These are phyloP conservation scores for Tangara arthus DNA, from an alignment of 2,797 vertebrate genomes.

Conservation along the genomic window DNA sequence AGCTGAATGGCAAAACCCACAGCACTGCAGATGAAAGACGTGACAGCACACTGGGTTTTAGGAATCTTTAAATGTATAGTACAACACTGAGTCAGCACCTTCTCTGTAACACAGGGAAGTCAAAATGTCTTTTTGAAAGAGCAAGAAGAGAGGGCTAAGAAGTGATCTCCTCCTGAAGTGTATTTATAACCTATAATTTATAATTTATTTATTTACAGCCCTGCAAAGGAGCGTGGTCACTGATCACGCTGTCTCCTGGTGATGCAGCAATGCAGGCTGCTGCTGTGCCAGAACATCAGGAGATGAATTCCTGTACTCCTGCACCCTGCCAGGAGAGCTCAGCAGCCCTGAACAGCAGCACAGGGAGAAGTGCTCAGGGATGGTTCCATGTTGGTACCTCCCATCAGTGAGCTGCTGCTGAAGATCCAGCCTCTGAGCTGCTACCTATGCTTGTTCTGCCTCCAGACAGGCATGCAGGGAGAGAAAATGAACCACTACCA, in stretches of 20 bases:
- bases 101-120: neutral
- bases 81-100: neutral
- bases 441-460: neutral
- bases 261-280: neutral
- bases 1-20: neutral
- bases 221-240: neutral
- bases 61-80: neutral
- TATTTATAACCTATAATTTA: neutral
- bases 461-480: neutral
- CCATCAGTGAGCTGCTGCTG: neutral
- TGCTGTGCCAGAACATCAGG: neutral
- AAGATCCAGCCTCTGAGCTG: neutral
- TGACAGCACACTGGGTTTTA: neutral
- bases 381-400: neutral
- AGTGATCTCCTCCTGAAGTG: neutral
- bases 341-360: neutral
- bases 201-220: no score
- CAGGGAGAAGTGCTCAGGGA: neutral
- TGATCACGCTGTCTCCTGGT: neutral
- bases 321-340: neutral
- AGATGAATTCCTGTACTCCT: neutral
- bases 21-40: neutral
- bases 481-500: neutral
- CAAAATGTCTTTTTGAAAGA: neutral
- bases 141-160: neutral